Evolutionary conservation across 2,797 vertebrate species (phyloP).

Genomic region (Morus bassanus): DNA sequence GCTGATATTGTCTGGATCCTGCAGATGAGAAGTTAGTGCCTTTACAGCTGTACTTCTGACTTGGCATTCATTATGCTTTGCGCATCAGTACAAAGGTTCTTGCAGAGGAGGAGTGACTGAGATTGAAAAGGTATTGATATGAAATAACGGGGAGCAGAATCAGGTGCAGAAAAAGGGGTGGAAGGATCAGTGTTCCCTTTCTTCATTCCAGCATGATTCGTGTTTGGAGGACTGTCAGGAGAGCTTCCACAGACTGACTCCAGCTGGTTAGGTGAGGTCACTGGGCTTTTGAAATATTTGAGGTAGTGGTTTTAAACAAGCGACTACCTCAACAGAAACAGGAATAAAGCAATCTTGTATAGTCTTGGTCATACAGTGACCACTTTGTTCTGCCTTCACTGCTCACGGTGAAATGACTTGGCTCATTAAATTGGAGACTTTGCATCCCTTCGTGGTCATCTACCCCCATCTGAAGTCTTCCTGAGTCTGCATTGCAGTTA

Average conservation of each 20-base stretch:
- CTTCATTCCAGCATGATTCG: not conserved
- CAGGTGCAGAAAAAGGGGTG: not conserved
- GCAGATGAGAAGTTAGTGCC: not conserved
- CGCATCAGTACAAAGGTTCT: not conserved
- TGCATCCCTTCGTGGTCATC: not conserved
- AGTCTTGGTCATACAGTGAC: slow-evolving; percentile 37
- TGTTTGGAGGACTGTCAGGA: not conserved
- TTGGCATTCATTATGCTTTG: not conserved
- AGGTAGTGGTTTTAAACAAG: slow-evolving; percentile 48
- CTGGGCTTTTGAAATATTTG: slow-evolving; percentile 8
- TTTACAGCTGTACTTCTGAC: not conserved
- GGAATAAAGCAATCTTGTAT: slow-evolving; percentile 29
- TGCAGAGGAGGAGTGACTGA: not conserved
- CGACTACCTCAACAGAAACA: slow-evolving; percentile 13
- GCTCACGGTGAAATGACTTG: not conserved
- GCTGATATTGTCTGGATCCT: not conserved
- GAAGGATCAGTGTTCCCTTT: not conserved
- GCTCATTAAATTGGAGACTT: not conserved
- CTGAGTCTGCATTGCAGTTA: not conserved
- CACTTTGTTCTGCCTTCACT: slow-evolving; percentile 47
- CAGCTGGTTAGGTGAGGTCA: slow-evolving; percentile 16
- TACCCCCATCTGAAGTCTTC: not conserved
- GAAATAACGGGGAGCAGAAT: not conserved
- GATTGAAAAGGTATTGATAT: not conserved
- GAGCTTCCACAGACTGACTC: slow-evolving; percentile 4